Base-by-base conservation (phyloP, 1,140 invertebrate genomes). In the Danaus melanippus region DNA sequence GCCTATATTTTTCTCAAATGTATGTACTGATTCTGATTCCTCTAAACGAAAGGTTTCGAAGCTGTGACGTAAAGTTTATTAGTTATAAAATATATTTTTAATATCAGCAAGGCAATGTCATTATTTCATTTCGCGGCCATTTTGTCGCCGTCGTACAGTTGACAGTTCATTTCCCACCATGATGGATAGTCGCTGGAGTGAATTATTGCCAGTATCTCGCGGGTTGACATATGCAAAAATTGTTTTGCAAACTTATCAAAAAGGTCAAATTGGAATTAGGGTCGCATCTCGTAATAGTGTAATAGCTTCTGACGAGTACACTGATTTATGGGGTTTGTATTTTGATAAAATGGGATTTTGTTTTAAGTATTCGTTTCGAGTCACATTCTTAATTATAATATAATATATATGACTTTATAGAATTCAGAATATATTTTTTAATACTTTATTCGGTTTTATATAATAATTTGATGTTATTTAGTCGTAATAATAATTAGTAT, bases 171-270 rank as follows among this genome's bases (percentile, higher is more conserved):
- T 82, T 72, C 64, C 69, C 76, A 72, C 72, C 78, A 84, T 81
- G 80, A 84, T 78, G 72, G 76, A 84, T 84, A 60, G 64, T 66
- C 61, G 65, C 66, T 67, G 47, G 64, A 60, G 59, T 80, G 75
- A 84, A 69, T 70, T 79, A 84, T 82, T 69, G 73, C 74, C 69
- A 69, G 70, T 53, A 60, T 70, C 72, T 51, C 64, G 43, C 10
- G 62, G 64, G 71, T 82, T 77, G 80, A 80, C 80, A 81, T 80
- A 84, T 84, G 80, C 80, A 84, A 84, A 84, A 84, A 82, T 80
- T 82, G 78, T 82, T 74, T 84, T 69, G 73, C 67, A 63, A 80
- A 75, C 58, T 76, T 69, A 79, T 74, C 69, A 75, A 63, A 76
- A 72, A 82, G 74, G 71, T 79, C 64, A 69, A 60, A 71, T 73